Conservation (phyloP, 2,797 vertebrate species). For the Gadopsis bispinosus region DNA sequence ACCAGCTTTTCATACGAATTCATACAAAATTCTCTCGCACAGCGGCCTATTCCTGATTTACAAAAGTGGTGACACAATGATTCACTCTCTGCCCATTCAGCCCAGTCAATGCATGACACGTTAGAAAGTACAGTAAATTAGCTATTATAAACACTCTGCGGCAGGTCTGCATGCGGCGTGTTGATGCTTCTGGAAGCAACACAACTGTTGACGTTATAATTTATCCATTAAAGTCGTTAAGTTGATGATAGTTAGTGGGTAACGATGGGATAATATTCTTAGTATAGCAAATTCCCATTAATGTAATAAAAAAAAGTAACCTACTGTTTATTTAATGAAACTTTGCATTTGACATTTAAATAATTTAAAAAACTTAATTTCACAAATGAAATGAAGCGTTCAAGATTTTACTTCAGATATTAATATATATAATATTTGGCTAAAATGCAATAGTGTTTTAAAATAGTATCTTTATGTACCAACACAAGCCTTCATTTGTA, state of each 20-base stretch:
- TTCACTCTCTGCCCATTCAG: neutral
- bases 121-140: neutral
- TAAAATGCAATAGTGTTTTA: neutral
- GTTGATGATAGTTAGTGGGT: neutral
- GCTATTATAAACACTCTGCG: neutral
- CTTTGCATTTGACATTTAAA: neutral
- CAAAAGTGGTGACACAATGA: neutral
- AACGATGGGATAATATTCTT: neutral
- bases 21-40: neutral
- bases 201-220: neutral
- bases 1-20: neutral
- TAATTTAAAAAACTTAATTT: neutral
- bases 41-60: neutral
- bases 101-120: neutral
- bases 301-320: neutral
- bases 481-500: neutral
- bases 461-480: too few species aligned
- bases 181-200: neutral
- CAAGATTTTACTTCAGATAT: neutral
- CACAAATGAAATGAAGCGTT: neutral
- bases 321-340: neutral
- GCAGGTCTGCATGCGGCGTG: neutral
- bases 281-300: neutral
- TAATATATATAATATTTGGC: neutral
- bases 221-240: neutral